Evolutionary conservation across 2,888 invertebrate species (phyloP), one percentile per base, ranked within the genome.

Genomic region (Apamea epomidion): DNA sequence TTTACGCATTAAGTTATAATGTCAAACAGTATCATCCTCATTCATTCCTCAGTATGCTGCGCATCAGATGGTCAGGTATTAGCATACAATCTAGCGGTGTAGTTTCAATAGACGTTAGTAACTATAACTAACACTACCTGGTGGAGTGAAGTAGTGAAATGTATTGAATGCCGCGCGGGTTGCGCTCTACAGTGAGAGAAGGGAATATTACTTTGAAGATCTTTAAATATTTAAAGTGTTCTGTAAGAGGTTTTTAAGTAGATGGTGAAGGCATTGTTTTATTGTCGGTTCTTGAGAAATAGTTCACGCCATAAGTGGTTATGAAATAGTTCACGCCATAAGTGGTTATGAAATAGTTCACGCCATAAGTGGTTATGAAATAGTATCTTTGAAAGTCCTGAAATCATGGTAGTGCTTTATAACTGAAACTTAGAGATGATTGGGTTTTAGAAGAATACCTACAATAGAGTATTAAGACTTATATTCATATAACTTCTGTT

Each of bases 61-160:
- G 65, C 77, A 67, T 80, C 81, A 81, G 81, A 78, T 86, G 86
- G 82, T 81, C 77, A 83, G 45, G 78, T 71, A 89, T 90, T 88
- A 84, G 82, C 88, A 89, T 89, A 88, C 90, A 89, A 89, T 89
- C 82, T 86, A 58, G 65, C 62, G 48, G 16, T 69, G 73, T 58
- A 80, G 78, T 76, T 88, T 83, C 76, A 89, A 89, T 85, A 90
- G 82, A 81, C 80, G 84, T 71, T 14, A 32, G 65, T 81, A 70
- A 73, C 84, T 81, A 86, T 86, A 78, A 80, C 67, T 77, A 87
- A 90, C 88, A 90, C 83, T 76, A 68, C 79, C 74, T 75, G 73
- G 62, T 78, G 70, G 73, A 86, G 89, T 80, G 90, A 87, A 90
- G 89, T 89, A 87, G 89, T 84, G 89, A 90, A 89, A 89, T 90